A percentile compares a stretch with the other conserved stretches of the same genome.
phyloP scores from a whole-genome alignment of 2,113 vertebrate genomes.

The Coryphaenoides rupestris region DNA sequence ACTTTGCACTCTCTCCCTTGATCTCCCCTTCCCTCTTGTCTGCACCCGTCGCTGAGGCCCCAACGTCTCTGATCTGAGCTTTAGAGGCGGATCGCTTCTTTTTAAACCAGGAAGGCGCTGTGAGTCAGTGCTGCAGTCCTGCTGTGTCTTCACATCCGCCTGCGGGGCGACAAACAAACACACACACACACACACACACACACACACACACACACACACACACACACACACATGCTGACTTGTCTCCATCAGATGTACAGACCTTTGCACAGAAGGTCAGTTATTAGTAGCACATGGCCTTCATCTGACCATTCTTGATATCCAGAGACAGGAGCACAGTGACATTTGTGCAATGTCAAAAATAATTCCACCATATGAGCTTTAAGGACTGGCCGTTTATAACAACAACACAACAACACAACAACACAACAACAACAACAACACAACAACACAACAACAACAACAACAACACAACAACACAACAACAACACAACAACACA shows the following conservation, averaged over 20 bases:
- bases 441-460: too few relatives aligned
- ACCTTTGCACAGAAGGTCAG: slow-evolving; percentile 12
- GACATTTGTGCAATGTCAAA: not conserved
- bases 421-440: too few relatives aligned
- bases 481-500: too few relatives aligned
- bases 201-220: slow-evolving; percentile 9
- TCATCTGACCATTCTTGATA: not conserved
- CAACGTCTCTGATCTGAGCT: slow-evolving; percentile 9
- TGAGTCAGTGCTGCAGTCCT: slow-evolving; percentile 16
- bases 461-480: too few relatives aligned
- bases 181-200: slow-evolving; percentile 3
- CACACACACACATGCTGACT: not conserved
- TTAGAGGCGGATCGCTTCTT: slow-evolving; percentile 28
- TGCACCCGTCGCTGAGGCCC: not conserved
- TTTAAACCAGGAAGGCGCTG: slow-evolving; percentile 29
- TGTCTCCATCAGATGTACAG: slow-evolving; percentile 24
- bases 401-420: too few relatives aligned
- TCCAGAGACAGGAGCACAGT: not conserved
- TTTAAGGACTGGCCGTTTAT: not conserved
- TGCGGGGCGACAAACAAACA: too few relatives aligned
- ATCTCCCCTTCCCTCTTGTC: slow-evolving; percentile 24
- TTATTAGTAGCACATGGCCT: not conserved
- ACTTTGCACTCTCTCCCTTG: slow-evolving; percentile 13
- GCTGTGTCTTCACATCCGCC: slow-evolving; percentile 50
- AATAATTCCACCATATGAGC: not conserved